Base-by-base conservation (phyloP, 1,140 invertebrate species). In the Drosophila gunungcola region DNA sequence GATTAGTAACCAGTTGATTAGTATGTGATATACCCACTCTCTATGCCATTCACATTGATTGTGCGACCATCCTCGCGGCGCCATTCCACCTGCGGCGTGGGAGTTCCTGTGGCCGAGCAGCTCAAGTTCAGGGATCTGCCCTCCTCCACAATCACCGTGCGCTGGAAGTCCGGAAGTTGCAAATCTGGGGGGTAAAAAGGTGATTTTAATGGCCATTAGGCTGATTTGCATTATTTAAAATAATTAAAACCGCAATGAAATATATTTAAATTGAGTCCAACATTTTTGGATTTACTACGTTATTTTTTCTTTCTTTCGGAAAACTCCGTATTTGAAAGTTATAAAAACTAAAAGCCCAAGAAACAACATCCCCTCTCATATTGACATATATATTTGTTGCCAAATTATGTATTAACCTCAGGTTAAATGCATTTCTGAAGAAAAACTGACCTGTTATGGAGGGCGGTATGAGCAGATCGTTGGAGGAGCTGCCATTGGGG, bases 31-130 rank as follows among this genome's bases (percentile, higher is more conserved):
- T 43, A 90, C 91, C 90, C 43, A 92, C 91, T 78, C 45, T 92
- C 91, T 32, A 91, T 57, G 32, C 94, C 93, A 52, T 93, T 93
- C 3, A 93, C 90, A 27, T 93, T 93, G 58, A 97, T 96, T 11
- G 93, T 93, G 51, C 93, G 92, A 29, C 94, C 94, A 75, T 97
- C 96, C 49, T 94, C 93, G 79, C 95, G 94, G 7, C 95, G 93
- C 97, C 97, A 98, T 51, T 95, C 95, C 45, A 97, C 94, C 27
- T 93, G 92, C 0, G 97, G 97, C 45, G 93, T 91, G 0, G 97
- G 97, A 52, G 94, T 94, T 6, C 97, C 97, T 53, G 94, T 95
- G 0, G 96, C 95, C 25, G 95, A 94, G 93, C 97, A 98, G 53
- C 94, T 94, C 77, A 98, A 93, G 46, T 96, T 94, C 39, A 98